phyloP scores from a whole-genome alignment of 37 sponge, comb jelly and placozoan genomes.

The Bolinopsis microptera region DNA sequence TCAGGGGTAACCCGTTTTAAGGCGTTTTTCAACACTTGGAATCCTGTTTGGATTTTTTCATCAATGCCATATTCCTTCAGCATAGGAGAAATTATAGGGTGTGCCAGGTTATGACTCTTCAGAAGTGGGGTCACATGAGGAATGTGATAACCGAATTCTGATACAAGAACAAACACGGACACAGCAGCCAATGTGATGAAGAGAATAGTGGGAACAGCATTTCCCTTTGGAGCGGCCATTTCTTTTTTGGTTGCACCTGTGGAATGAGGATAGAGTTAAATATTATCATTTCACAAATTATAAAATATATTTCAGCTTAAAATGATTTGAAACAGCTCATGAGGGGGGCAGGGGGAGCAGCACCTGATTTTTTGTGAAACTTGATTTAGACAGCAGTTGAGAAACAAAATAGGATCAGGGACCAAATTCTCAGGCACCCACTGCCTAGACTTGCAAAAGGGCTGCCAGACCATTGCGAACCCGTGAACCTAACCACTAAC shows the following conservation, averaged over 20 bases:
- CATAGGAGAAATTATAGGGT: conserved; percentile 9
- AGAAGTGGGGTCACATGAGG: background rate
- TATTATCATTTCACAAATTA: no score
- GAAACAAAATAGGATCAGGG: no score
- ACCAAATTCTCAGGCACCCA: no score
- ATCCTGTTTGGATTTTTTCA: background rate
- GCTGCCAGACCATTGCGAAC: no score
- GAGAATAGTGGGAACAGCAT: background rate
- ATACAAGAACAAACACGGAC: conserved; percentile 4
- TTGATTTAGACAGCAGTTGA: no score
- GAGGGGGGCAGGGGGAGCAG: no score
- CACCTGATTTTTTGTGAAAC: no score
- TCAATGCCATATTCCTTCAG: background rate
- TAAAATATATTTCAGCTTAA: no score
- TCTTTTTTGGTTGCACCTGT: background rate
- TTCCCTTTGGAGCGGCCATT: background rate
- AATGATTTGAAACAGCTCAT: no score
- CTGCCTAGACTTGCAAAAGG: background rate
- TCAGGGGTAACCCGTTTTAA: background rate
- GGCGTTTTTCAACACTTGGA: background rate
- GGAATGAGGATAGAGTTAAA: background rate
- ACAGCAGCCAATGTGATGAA: background rate
- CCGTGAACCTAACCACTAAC: no score
- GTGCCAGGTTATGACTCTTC: background rate
- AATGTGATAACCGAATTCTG: background rate